These are phyloP conservation scores for Hiodon tergisus DNA, from an alignment of 2,113 vertebrate species.

Conservation along the genomic window DNA sequence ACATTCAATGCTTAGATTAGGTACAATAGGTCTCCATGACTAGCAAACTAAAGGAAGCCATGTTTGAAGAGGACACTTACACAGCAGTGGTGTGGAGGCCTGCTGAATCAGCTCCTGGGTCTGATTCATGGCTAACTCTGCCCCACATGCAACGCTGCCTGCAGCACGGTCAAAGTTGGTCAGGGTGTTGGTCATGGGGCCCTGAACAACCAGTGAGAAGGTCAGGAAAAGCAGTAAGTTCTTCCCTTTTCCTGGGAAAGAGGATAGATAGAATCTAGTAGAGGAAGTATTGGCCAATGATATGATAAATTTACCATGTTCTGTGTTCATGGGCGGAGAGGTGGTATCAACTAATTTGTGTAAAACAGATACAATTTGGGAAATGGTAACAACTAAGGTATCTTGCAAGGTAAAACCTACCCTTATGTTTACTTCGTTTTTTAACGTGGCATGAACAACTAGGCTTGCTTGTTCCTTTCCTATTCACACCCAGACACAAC, in stretches of 20 bases:
- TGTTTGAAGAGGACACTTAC: slow-evolving; percentile 56
- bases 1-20: neutral
- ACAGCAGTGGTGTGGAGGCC: slow-evolving; percentile 63
- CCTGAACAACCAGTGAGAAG: slow-evolving; percentile 64
- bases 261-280: neutral
- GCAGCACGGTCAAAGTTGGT: slow-evolving; percentile 67
- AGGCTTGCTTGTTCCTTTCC: too few species aligned
- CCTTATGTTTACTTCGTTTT: too few species aligned
- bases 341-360: too few species aligned
- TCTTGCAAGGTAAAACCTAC: too few species aligned
- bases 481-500: too few species aligned
- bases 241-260: slow-evolving; percentile 61
- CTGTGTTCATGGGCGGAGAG: too few species aligned
- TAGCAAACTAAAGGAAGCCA: neutral
- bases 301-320: too few species aligned
- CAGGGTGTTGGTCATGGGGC: slow-evolving; percentile 73
- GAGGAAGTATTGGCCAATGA: too few species aligned
- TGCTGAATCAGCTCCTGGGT: slow-evolving; percentile 63
- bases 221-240: slow-evolving; percentile 64
- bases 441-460: too few species aligned
- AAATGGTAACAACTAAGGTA: too few species aligned
- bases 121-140: slow-evolving; percentile 79
- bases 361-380: too few species aligned
- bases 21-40: neutral
- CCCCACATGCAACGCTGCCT: slow-evolving; percentile 73